Base-by-base conservation (phyloP, 2,113 vertebrate species). In the Paramormyrops kingsleyae region DNA sequence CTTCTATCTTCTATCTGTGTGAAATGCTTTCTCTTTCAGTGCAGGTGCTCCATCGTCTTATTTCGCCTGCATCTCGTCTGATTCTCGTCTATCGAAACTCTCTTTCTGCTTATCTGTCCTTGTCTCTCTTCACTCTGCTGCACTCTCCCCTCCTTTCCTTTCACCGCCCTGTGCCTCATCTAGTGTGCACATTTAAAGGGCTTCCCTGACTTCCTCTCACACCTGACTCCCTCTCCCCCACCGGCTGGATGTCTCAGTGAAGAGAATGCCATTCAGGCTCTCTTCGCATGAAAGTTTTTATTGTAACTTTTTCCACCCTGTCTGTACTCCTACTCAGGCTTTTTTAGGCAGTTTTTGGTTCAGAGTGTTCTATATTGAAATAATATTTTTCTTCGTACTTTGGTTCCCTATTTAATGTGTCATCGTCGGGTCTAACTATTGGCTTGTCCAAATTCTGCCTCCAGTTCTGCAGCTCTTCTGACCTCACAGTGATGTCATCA, bases 381-480 rank as follows among this genome's bases (percentile, higher is more conserved):
- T 77, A 42, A 19, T 12, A 19, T 42, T 42, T 17, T 42, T 77
- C 12, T 87, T 80, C 91, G 89, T 95, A 92, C 92, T 1, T 6
- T 87, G 92, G 95, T 94, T 96, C 95, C 95, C 90, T 89, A 89
- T 89, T 94, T 93, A 92, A 89, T 94, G 91, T 92, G 92, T 92
- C 93, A 93, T 89, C 93, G 94, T 94, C 91, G 90, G 89, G 88
- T 91, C 90, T 90, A 89, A 92, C 92, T 96, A n/a, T 92, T 90
- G 66, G 53, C 44, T 24, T n/a, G 88, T 91, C 91, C 94, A 92
- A 94, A 94, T 94, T 93, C 91, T 91, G 93, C 87, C 39, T 56
- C 89, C 90, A 89, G 88, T 90, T 89, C n/a, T 66, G 17, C n/a
- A 90, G 90, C 89, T 90, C 19, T 77, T 87, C 13, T 90, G 92